Conservation (phyloP, 2,888 invertebrate genomes). For the Drosophila dives region DNA sequence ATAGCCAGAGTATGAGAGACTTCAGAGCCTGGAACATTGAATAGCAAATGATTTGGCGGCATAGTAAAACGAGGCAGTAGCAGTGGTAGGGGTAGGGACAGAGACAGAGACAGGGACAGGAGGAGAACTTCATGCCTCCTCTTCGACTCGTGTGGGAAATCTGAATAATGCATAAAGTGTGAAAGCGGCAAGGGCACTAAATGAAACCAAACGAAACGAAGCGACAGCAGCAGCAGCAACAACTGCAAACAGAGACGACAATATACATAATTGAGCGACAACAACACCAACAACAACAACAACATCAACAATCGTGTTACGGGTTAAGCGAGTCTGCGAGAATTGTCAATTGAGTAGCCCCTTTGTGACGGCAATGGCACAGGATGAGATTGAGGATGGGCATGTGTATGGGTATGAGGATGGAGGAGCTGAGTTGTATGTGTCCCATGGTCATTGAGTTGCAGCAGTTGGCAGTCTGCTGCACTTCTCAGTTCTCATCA, state of each 20-base stretch:
- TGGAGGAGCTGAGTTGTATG: neutral
- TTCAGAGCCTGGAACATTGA: slow-evolving; percentile 32
- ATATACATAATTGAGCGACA: slow-evolving; percentile 74
- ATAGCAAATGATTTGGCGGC: slow-evolving; percentile 36
- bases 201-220: slow-evolving; percentile 61
- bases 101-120: neutral
- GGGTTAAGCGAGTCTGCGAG: slow-evolving; percentile 74
- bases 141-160: slow-evolving; percentile 68
- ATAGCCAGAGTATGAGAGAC: slow-evolving; percentile 10
- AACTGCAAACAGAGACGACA: slow-evolving; percentile 61
- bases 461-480: neutral
- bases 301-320: slow-evolving; percentile 58
- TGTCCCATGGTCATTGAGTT: slow-evolving; percentile 21
- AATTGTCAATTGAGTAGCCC: slow-evolving; percentile 75
- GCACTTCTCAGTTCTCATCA: slow-evolving; percentile 48
- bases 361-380: slow-evolving; percentile 31
- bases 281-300: slow-evolving; percentile 44
- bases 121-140: slow-evolving; percentile 14
- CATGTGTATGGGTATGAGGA: neutral
- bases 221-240: slow-evolving; percentile 39
- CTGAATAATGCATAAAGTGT: slow-evolving; percentile 80
- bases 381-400: slow-evolving; percentile 22
- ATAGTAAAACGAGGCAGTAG: neutral
- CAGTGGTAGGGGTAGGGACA: neutral
- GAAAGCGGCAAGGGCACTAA: slow-evolving; percentile 78